These are phyloP conservation scores for Beroe forskalii DNA, from an alignment of 37 sponge, comb jelly and placozoan genomes.

Conservation along the genomic window DNA sequence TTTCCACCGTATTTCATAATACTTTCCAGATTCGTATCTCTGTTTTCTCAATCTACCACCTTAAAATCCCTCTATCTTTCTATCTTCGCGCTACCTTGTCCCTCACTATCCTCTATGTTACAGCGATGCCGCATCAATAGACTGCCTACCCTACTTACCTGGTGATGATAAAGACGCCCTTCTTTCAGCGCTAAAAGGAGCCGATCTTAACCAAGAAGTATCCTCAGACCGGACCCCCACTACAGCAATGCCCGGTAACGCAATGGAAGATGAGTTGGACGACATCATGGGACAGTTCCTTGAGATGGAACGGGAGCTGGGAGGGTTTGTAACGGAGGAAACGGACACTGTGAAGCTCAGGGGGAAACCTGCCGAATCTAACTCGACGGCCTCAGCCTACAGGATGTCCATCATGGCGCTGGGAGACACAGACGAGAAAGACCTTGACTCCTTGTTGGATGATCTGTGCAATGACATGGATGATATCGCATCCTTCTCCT, in stretches of 20 bases:
- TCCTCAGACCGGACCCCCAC: not conserved
- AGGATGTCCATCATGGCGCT: conserved; percentile 56
- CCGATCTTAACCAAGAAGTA: not conserved
- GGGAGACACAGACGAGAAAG: conserved; percentile 50
- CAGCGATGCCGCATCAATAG: conserved; percentile 13
- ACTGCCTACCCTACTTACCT: conserved; percentile 4
- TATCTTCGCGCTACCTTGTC: no score
- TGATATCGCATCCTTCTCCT: not conserved
- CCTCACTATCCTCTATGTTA: not conserved
- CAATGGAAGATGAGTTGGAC: conserved; percentile 8
- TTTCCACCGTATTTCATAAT: no score
- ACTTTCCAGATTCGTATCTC: no score
- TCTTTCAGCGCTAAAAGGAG: conserved; percentile 11
- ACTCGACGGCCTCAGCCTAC: conserved; percentile 16
- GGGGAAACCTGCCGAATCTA: no score
- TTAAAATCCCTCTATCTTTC: no score
- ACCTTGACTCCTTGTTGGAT: conserved; percentile 23
- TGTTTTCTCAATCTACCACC: no score
- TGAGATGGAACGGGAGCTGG: conserved; percentile 36
- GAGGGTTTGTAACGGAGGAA: not conserved
- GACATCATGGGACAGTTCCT: conserved; percentile 40
- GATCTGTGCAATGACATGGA: conserved; percentile 50
- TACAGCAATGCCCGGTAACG: not conserved
- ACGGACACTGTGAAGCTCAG: conserved; percentile 9
- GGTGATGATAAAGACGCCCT: not conserved